Conservation (phyloP, 2,113 vertebrate genomes). For the Caretta caretta region DNA sequence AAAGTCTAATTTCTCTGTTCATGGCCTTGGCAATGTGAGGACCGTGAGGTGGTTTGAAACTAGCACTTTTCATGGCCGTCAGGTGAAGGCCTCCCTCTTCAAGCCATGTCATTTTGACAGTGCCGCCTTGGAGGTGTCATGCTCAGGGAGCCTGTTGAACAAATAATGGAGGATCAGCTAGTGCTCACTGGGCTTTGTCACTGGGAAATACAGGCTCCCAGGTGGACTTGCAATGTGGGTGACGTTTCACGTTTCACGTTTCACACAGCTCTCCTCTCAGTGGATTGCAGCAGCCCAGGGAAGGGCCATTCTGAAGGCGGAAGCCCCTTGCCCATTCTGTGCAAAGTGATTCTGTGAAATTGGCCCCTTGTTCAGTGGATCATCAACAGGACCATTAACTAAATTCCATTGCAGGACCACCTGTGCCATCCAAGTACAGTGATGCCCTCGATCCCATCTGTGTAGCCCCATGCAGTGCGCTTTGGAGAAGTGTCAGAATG, state of each 20-base stretch:
- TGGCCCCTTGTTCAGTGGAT: not conserved
- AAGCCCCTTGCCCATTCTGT: not conserved
- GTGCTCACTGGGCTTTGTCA: not conserved
- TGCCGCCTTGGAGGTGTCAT: not conserved
- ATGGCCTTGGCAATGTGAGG: not conserved
- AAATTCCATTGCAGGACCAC: not conserved
- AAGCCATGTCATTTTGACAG: not conserved
- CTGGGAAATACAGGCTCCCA: not conserved
- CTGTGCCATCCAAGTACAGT: too few species aligned
- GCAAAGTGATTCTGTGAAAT: not conserved
- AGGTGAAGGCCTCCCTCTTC: not conserved
- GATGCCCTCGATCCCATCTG: not conserved
- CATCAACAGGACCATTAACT: not conserved
- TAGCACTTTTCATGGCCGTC: not conserved
- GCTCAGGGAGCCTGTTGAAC: not conserved
- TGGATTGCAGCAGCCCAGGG: not conserved
- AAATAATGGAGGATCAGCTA: not conserved
- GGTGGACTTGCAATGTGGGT: not conserved
- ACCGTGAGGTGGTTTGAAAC: not conserved
- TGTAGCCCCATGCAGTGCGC: not conserved
- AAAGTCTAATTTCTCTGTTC: conserved; percentile 51
- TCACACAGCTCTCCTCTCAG: not conserved
- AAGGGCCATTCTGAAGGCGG: not conserved
- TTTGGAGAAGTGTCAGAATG: too few species aligned
- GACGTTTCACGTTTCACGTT: too few species aligned